Percentiles rank a stretch among this genome's conserved stretches.
Conservation (phyloP, 2,888 invertebrate species). For the Esperia sulphurella region DNA sequence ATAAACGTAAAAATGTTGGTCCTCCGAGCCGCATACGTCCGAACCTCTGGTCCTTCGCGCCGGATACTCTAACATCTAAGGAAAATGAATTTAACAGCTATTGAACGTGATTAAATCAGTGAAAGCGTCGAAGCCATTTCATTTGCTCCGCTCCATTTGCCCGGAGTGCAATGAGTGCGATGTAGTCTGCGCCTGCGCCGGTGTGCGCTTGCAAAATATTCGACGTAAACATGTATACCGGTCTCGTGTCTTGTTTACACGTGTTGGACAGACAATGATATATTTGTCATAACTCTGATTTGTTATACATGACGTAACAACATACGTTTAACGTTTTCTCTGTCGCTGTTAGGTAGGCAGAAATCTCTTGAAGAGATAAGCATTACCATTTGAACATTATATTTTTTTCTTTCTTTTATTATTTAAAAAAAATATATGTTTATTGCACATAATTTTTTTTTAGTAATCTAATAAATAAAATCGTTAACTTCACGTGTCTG, state of each 20-base stretch:
- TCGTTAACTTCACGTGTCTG: too few species aligned
- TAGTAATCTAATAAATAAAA: too few species aligned
- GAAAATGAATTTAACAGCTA: not conserved
- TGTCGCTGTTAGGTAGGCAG: too few species aligned
- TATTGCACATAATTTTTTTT: too few species aligned
- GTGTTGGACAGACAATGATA: not conserved
- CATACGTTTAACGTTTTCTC: too few species aligned
- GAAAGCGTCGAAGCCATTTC: conserved; percentile 2
- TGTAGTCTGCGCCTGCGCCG: not conserved
- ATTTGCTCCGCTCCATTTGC: conserved; percentile 3
- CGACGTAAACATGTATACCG: not conserved
- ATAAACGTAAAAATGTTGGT: not conserved
- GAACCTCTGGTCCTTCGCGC: not conserved
- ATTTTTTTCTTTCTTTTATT: too few species aligned
- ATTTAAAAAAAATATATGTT: too few species aligned
- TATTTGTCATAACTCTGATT: too few species aligned
- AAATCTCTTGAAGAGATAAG: too few species aligned
- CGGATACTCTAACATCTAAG: not conserved
- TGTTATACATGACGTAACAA: too few species aligned
- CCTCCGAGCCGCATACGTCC: not conserved
- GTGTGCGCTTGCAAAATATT: not conserved
- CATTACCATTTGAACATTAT: too few species aligned
- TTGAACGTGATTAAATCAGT: not conserved
- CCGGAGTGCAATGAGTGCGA: not conserved
- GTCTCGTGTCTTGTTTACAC: not conserved